These are phyloP conservation scores for Drosophila kikkawai DNA, from an alignment of 1,140 invertebrate genomes.

Conservation along the genomic window DNA sequence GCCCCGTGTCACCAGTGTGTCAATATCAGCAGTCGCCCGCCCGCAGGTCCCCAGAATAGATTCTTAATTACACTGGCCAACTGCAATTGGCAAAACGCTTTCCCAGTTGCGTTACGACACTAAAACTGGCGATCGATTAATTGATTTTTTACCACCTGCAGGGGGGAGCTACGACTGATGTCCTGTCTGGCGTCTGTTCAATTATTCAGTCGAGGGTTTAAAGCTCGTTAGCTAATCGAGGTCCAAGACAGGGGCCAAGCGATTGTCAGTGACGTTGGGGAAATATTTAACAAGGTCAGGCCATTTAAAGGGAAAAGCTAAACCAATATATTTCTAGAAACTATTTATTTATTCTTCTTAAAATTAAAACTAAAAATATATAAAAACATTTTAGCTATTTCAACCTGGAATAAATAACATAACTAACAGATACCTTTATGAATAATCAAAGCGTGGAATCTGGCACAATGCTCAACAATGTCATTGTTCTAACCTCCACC, in stretches of 20 bases:
- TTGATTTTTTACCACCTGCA: slow-evolving; percentile 54
- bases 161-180: not conserved
- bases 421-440: not conserved
- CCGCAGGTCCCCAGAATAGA: slow-evolving; percentile 25
- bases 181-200: slow-evolving; percentile 30
- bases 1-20: slow-evolving; percentile 24
- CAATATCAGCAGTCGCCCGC: slow-evolving; percentile 2
- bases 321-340: not conserved
- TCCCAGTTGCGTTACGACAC: slow-evolving; percentile 28
- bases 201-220: slow-evolving; percentile 43
- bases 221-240: slow-evolving; percentile 32
- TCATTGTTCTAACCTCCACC: slow-evolving; percentile 5
- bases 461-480: slow-evolving; percentile 3
- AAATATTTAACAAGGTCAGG: slow-evolving; percentile 1
- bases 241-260: not conserved
- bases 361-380: too few species aligned
- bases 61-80: slow-evolving; percentile 66
- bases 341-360: not conserved
- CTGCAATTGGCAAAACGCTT: slow-evolving; percentile 52
- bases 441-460: not conserved
- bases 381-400: too few species aligned
- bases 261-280: not conserved
- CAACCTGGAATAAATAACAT: not conserved
- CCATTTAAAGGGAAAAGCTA: not conserved
- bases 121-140: slow-evolving; percentile 59